Evolutionary conservation across 2,888 invertebrate species (phyloP), one percentile per base, ranked within the genome.

Genomic region (Andrena dorsata): DNA sequence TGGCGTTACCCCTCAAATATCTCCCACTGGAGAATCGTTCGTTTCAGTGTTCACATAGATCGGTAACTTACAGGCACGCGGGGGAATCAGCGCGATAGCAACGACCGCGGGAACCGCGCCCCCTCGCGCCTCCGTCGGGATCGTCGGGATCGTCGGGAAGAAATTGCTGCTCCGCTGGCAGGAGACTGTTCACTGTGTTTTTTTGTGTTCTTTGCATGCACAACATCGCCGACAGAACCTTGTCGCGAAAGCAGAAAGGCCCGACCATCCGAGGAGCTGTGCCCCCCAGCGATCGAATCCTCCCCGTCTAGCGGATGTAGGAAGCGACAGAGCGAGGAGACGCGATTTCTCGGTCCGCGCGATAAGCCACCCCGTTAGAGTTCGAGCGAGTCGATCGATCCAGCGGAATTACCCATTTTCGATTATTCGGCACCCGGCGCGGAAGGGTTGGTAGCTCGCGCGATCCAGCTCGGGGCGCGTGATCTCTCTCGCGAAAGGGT

Each of bases 201-300:
- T 41, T 16, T 76, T 65, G 65, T 71, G 71, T 80, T 71, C 41
- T 56, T 76, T 76, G 77, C 79, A 76, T 70, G 79, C 20, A 76
- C 35, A 32, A 69, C 56, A 41, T 49, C 58, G 56, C 64, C 68
- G 49, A 76, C 35, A 49, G 58, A 58, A 30, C 28, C 53, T 60
- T 56, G 69, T 35, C 30, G 32, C 20, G 47, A 49, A 28, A 23
- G 10, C 32, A 60, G 32, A 60, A 41, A 32, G 23, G 28, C 3
- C 35, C 23, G 32, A 60, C 20, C 32, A 47, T 56, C 20, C 47
- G 26, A 35, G 30, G 30, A 73, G 23, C 65, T 41, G 41, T 41
- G 41, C 41, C 16, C 20, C 56, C 56, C 47, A 41, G 49, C 20
- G 23, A 49, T n/a, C 53, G 23, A 16, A 23, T 49, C 7, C 16